Conservation (phyloP, 1,140 invertebrate genomes). For the Drosophila subobscura region DNA sequence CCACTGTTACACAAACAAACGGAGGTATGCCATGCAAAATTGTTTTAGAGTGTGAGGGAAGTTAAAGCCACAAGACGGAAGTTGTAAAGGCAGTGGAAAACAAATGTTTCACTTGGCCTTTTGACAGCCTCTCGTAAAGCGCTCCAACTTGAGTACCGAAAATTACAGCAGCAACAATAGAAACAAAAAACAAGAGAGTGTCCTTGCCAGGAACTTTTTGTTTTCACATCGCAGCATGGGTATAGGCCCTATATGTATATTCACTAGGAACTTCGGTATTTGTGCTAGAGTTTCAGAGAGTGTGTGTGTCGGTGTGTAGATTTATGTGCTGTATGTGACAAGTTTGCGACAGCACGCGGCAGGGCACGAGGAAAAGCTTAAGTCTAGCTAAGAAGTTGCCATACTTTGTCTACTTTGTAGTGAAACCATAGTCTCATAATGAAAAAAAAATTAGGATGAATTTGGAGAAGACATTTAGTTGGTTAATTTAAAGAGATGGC, state of each 20-base stretch:
- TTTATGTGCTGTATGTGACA: slow-evolving; percentile 71
- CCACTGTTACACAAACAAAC: slow-evolving; percentile 51
- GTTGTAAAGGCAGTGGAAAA: slow-evolving; percentile 69
- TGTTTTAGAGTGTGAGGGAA: slow-evolving; percentile 8
- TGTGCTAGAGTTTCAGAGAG: slow-evolving; percentile 1
- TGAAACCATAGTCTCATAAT: slow-evolving; percentile 20
- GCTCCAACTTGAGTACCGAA: slow-evolving; percentile 33
- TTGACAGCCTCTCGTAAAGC: slow-evolving; percentile 55
- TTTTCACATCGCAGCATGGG: slow-evolving; percentile 36
- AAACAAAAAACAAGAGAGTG: slow-evolving; percentile 35
- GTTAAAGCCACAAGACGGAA: slow-evolving; percentile 58
- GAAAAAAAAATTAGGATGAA: slow-evolving; percentile 28
- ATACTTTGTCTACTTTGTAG: slow-evolving; percentile 2
- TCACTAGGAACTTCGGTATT: slow-evolving; percentile 1
- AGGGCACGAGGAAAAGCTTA: slow-evolving; percentile 29
- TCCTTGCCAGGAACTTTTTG: slow-evolving; percentile 52
- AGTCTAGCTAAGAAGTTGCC: slow-evolving; percentile 40
- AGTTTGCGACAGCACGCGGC: slow-evolving; percentile 26
- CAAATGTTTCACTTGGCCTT: slow-evolving; percentile 73
- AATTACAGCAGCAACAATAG: slow-evolving; percentile 22
- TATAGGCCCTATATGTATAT: slow-evolving; percentile 52
- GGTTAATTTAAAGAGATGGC: slow-evolving; percentile 35
- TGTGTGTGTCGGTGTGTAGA: slow-evolving; percentile 42
- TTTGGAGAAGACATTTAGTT: slow-evolving; percentile 17
- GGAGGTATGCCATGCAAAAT: slow-evolving; percentile 28